These are phyloP conservation scores for Steatocranus sp. DNA, from an alignment of 2,797 vertebrate genomes.

Conservation along the genomic window DNA sequence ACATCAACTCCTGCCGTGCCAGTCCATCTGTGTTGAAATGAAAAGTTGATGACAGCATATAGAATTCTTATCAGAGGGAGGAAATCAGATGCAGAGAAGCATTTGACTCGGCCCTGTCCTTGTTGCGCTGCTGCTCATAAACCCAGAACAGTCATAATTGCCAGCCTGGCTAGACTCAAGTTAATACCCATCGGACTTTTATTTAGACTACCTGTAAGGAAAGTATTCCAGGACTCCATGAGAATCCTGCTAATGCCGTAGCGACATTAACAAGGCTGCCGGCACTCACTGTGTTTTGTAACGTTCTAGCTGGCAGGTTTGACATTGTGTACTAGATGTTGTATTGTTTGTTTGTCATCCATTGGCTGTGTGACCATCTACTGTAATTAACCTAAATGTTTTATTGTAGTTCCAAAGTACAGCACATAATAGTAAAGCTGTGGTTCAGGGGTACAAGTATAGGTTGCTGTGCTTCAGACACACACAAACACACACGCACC, in stretches of 20 bases:
- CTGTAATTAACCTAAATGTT: slow-evolving; percentile 7
- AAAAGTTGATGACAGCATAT: slow-evolving; percentile 40
- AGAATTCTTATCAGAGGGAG: slow-evolving; percentile 46
- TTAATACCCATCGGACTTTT: slow-evolving; percentile 41
- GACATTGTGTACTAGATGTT: not conserved
- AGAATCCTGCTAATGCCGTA: slow-evolving; percentile 50
- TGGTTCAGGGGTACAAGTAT: not conserved
- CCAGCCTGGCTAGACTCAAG: slow-evolving; percentile 49
- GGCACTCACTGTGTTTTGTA: slow-evolving; percentile 17
- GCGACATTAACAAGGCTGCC: slow-evolving; percentile 30
- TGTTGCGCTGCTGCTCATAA: slow-evolving; percentile 12
- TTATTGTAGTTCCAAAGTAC: not conserved
- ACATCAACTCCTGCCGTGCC: slow-evolving; percentile 44
- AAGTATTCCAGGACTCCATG: slow-evolving; percentile 65
- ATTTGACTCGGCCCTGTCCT: slow-evolving; percentile 4
- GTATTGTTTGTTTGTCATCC: slow-evolving; percentile 4
- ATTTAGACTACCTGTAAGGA: slow-evolving; percentile 68
- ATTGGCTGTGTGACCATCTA: not conserved
- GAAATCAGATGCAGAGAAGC: slow-evolving; percentile 23
- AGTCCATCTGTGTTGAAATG: slow-evolving; percentile 66
- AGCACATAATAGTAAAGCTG: not conserved
- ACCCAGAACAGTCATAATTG: slow-evolving; percentile 33
- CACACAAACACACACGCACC: not conserved
- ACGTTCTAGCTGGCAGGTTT: not conserved
- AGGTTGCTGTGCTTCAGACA: slow-evolving; percentile 14